A percentile compares a stretch with the other conserved stretches of the same genome.
These are phyloP conservation scores for Urocyon cinereoargenteus DNA, from an alignment of 2,797 vertebrate genomes.

Conservation along the genomic window DNA sequence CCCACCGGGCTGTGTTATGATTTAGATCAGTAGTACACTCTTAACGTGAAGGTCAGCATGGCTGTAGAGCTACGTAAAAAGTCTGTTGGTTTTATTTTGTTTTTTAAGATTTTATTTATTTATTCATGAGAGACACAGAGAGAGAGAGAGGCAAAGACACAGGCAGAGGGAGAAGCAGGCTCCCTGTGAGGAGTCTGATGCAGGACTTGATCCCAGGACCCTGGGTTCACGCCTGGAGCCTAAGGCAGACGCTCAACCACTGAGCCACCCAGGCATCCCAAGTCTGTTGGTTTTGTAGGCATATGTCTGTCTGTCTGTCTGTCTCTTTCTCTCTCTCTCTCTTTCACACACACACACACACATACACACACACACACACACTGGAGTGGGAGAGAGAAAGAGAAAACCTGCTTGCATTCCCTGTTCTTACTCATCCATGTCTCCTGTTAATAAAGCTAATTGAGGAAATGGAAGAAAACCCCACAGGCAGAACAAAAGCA, in stretches of 20 bases:
- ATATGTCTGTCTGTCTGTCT: too few species aligned
- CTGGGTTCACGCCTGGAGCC: too few species aligned
- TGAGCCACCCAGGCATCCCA: not conserved
- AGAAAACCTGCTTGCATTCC: not conserved
- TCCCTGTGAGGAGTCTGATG: too few species aligned
- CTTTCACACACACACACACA: not conserved
- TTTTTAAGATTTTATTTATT: too few species aligned
- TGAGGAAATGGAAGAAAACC: constrained; percentile 27
- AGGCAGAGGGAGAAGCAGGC: too few species aligned
- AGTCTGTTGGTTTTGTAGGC: not conserved
- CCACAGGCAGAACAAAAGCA: constrained; percentile 12
- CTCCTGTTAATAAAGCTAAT: not conserved
- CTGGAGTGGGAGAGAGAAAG: not conserved
- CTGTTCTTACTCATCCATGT: not conserved
- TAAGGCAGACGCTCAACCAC: too few species aligned
- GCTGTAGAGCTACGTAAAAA: not conserved
- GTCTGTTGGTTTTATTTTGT: not conserved
- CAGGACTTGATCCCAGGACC: too few species aligned
- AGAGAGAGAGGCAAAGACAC: too few species aligned
- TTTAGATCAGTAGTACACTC: not conserved
- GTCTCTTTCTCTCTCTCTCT: too few species aligned
- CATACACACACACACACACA: not conserved
- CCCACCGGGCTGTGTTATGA: not conserved
- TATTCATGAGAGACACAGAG: too few species aligned
- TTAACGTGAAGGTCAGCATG: not conserved